phyloP scores from a whole-genome alignment of 2,888 invertebrate genomes.

The Odontocolon sp. region DNA sequence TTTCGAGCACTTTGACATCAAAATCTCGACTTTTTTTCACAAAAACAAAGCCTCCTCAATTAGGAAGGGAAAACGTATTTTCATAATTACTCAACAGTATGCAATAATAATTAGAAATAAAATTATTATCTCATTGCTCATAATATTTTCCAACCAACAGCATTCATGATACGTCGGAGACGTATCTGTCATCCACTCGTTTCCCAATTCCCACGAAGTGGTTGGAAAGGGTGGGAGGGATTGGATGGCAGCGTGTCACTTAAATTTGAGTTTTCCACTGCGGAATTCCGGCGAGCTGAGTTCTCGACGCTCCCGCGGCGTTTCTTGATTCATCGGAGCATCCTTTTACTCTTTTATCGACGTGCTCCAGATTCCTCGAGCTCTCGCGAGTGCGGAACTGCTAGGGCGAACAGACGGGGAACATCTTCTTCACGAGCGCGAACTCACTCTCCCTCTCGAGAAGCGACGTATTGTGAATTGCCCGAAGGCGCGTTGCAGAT shows the following conservation, averaged over 20 bases:
- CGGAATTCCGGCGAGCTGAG: slow-evolving; percentile 49
- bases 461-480: slow-evolving; percentile 21
- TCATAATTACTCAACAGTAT: too few relatives aligned
- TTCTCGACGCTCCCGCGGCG: slow-evolving; percentile 39
- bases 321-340: slow-evolving; percentile 60
- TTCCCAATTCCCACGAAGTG: neutral
- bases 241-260: slow-evolving; percentile 48
- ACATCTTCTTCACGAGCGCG: slow-evolving; percentile 17
- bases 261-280: slow-evolving; percentile 58
- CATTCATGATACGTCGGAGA: too few relatives aligned
- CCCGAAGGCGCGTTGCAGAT: neutral
- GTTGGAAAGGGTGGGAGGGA: slow-evolving; percentile 10
- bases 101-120: too few relatives aligned
- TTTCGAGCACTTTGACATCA: too few relatives aligned
- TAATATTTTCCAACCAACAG: too few relatives aligned
- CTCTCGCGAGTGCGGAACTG: slow-evolving; percentile 40
- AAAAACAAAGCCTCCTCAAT: too few relatives aligned
- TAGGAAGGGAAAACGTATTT: too few relatives aligned
- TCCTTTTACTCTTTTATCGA: slow-evolving; percentile 63
- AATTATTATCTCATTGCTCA: too few relatives aligned
- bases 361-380: slow-evolving; percentile 61
- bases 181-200: slow-evolving; percentile 5
- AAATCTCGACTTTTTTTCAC: too few relatives aligned
- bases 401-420: slow-evolving; percentile 7
- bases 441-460: slow-evolving; percentile 23